Evolutionary conservation across 2,113 vertebrate species (phyloP).

Genomic region (Apodemus sylvaticus): DNA sequence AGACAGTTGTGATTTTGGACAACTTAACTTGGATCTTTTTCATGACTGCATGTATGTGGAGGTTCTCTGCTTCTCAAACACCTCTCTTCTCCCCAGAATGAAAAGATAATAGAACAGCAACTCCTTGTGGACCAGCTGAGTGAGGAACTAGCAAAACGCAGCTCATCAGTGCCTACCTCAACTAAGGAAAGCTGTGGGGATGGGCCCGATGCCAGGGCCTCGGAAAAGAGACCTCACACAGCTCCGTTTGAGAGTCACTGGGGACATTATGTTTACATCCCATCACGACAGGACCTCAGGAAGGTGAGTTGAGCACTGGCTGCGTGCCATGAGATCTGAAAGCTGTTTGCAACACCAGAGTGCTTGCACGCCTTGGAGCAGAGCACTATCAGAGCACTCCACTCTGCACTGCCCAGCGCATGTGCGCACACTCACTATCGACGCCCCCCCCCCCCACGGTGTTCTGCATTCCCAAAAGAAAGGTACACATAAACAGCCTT

Average conservation of each 20-base stretch:
- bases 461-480: no score
- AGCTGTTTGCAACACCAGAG: neutral
- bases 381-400: no score
- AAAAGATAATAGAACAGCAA: slow-evolving; percentile 93
- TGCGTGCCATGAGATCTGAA: slow-evolving; percentile 21
- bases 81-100: slow-evolving; percentile 85
- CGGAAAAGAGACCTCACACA: slow-evolving; percentile 85
- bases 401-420: no score
- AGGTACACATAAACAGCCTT: no score
- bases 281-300: slow-evolving; percentile 74
- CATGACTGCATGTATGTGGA: neutral
- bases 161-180: slow-evolving; percentile 68
- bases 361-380: neutral
- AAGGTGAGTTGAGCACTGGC: slow-evolving; percentile 84
- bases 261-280: slow-evolving; percentile 65
- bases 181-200: slow-evolving; percentile 72
- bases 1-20: slow-evolving; percentile 36
- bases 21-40: slow-evolving; percentile 46
- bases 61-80: slow-evolving; percentile 49
- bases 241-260: slow-evolving; percentile 84
- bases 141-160: slow-evolving; percentile 81
- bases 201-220: slow-evolving; percentile 52
- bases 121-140: slow-evolving; percentile 89
- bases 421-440: no score
- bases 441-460: no score